phyloP scores from a whole-genome alignment of 2,797 vertebrate species.

The Ispidina picta region DNA sequence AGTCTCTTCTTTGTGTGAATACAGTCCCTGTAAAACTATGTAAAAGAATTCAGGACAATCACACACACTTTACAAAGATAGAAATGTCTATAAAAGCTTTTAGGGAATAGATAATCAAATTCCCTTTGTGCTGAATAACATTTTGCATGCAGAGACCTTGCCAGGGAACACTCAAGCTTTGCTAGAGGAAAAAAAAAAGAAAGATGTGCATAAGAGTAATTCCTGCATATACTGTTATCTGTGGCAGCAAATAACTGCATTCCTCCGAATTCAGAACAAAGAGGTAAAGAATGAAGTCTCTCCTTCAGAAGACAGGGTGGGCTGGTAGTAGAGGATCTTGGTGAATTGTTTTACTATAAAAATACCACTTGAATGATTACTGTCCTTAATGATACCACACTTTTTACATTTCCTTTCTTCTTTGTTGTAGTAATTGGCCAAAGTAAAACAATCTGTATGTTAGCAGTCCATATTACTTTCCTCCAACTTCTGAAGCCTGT shows the following conservation, averaged over 20 bases:
- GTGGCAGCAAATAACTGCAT: neutral
- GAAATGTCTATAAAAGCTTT: neutral
- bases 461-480: neutral
- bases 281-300: neutral
- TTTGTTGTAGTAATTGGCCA: neutral
- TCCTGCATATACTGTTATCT: neutral
- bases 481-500: neutral
- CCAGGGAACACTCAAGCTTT: neutral
- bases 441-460: neutral
- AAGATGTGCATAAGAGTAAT: neutral
- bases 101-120: neutral
- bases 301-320: neutral
- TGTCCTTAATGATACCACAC: neutral
- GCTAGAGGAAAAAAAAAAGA: neutral
- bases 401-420: neutral
- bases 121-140: neutral
- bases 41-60: neutral
- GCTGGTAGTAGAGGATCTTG: rapidly evolving
- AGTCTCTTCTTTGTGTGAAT: neutral
- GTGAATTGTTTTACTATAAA: neutral
- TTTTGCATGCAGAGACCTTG: neutral
- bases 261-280: neutral
- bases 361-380: neutral
- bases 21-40: neutral
- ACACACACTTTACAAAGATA: neutral